Base-by-base conservation (phyloP, 2,797 vertebrate species). In the Peromyscus attwateri region DNA sequence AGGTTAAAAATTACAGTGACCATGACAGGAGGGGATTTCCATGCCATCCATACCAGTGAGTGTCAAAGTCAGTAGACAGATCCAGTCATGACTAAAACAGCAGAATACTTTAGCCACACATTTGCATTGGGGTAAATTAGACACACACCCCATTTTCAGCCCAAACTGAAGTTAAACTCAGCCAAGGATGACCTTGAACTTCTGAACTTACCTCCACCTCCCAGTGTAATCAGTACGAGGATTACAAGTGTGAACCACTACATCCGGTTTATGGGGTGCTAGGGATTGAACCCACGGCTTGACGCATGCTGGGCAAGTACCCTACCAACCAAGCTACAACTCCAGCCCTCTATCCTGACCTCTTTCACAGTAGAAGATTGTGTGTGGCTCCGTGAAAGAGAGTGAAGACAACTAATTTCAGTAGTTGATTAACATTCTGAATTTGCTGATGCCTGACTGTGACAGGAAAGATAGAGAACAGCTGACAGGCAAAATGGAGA, bases 341-440 rank as follows among this genome's bases (percentile, higher is more conserved):
- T 43, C 52, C 29, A 60, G 25, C 27, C 10, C 23, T 71, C 37
- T 25, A 34, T 9, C n/a, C 66, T 85, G 75, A 70, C 57, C 82
- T 68, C 46, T 95, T 95, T 40, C 82, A 57, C 46, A 83, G n/a
- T 19, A 57, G 66, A 91, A 92, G 29, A 23, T 75, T 83, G 43
- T 37, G n/a, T 71, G 70, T 1, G 62, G 23, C 49, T 95, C 75
- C 94, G 52, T 79, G 73, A 79, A 71, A 91, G 40, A 85, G 89
- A 85, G 40, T 83, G 31, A 80, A 57, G 46, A 27, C 68, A 92
- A 75, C 70, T 73, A 52, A 84, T 81, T 31, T 73, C 19, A 81
- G 52, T 64, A 66, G 68, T 0, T 93, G 52, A 75, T 64, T 49
- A 90, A 70, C 31, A 81, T 34, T 80, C 27, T 68, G 71, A n/a